These are phyloP conservation scores for Cyrtorhinus lividipennis DNA, from an alignment of 1,140 invertebrate species.

Conservation along the genomic window DNA sequence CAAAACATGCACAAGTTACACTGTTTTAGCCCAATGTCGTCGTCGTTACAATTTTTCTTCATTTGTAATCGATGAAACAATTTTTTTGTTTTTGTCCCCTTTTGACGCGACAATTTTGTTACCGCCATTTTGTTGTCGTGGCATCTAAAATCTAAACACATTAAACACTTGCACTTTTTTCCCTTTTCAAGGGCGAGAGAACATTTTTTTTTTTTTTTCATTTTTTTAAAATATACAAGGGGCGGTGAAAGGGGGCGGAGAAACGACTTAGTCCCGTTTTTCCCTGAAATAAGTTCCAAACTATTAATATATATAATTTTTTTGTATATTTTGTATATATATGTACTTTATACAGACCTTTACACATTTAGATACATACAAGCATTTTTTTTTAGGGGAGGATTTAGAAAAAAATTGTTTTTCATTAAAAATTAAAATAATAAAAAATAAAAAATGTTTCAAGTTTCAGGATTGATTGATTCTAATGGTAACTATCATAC, in stretches of 20 bases:
- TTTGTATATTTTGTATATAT: not conserved
- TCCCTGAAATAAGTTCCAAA: not conserved
- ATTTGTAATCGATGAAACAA: too few relatives aligned
- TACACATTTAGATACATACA: not conserved
- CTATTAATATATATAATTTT: not conserved
- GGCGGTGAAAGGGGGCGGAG: too few relatives aligned
- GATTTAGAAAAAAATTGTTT: not conserved
- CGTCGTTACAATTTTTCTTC: too few relatives aligned
- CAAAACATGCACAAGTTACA: too few relatives aligned
- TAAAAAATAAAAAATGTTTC: not conserved
- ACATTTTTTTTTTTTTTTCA: not conserved
- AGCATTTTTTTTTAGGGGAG: not conserved
- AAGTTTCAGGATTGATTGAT: not conserved
- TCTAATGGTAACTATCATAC: not conserved
- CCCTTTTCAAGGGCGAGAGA: not conserved
- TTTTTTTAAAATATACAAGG: not conserved
- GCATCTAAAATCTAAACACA: not conserved
- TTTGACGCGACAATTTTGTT: too few relatives aligned
- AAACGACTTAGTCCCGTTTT: not conserved
- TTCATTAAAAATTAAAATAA: not conserved
- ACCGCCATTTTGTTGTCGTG: not conserved
- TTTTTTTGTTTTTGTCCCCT: too few relatives aligned
- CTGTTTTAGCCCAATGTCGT: too few relatives aligned
- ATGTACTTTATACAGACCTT: not conserved
- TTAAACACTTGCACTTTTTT: not conserved